Evolutionary conservation across 2,113 vertebrate species (phyloP), one percentile per base, ranked within the genome.

Genomic region (Neomonachus schauinslandi): DNA sequence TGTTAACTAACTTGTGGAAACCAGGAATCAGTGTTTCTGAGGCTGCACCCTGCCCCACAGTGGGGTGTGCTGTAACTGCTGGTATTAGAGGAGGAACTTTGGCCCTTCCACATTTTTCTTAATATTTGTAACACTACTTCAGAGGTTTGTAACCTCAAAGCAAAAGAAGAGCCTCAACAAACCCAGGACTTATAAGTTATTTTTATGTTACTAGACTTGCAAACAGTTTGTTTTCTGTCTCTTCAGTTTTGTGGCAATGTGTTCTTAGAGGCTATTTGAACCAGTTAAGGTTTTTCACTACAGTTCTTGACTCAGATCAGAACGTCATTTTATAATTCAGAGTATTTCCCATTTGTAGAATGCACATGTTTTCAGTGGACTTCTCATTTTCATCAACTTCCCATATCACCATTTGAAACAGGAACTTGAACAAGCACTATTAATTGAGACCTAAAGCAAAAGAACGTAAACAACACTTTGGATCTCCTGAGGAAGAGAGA

Each of bases 81-180:
- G 95, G 96, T 91, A 72, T 95, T 88, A 93, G 97, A 98, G 98
- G 97, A 98, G 98, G 87, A 96, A 92, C 72, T 92, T 97, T 91
- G 94, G 97, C 97, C 97, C 91, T 98, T 98, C 96, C 96, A 80
- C 98, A 71, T 96, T 96, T 98, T 98, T 98, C 98, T 96, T 99
- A 98, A 97, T 97, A 97, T 99, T 98, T 98, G 94, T 99, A 99
- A 99, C 99, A 99, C 99, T 99, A 99, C 98, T 98, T 98, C 96
- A 97, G 98, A 91, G 98, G 97, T 98, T 98, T 98, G 69, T 98
- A 97, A 98, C 97, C 98, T 98, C 97, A 97, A 21, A 98, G 67
- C 77, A 72, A 94, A 97, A 98, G 96, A 98, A 97, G 97, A 98
- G 91, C 98, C 98, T 98, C 96, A 97, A 28, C 94, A 84, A 84